Evolutionary conservation across 2,888 invertebrate genomes (phyloP), one percentile per base, ranked within the genome.

Genomic region (Chromoteleia sp.): DNA sequence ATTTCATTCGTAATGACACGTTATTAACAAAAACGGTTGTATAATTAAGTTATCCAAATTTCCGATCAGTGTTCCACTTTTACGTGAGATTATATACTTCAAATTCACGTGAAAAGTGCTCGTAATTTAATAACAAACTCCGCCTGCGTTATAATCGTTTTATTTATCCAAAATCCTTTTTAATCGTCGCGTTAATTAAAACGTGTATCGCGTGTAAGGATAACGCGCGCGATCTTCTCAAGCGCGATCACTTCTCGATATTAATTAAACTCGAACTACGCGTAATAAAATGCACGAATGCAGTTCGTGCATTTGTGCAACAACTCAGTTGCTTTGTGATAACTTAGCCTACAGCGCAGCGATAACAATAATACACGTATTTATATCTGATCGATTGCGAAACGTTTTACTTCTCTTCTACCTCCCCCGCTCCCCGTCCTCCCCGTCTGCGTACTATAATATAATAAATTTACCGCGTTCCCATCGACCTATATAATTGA

Each of bases 261-360:
- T 58, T 58, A 58, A 58, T 58, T 58, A 58, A 58, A 41, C 33
- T n/a, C 12, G 21, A 58, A 39, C 41, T 58, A 58, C 58, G n/a
- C n/a, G 58, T 58, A 58, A 39, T 58, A 58, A 58, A 58, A 58
- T 58, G 30, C 39, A 58, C 58, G 58, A 39, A 39, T 39, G 8
- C 39, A n/a, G 39, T 39, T 39, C 39, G 39, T 33, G 58, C 58
- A 58, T 21, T 58, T 41, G 41, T 58, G n/a, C n/a, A n/a, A n/a
- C n/a, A n/a, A n/a, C n/a, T n/a, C n/a, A 58, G 58, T 41, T 39
- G 39, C 58, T 58, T 58, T 58, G 39, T 39, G 58, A 58, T 58
- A 58, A 58, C 39, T 33, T 58, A 41, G 8, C 41, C 39, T 41
- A 41, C 41, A 14, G 58, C 39, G 58, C 21, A 39, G 21, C 41